phyloP scores from a whole-genome alignment of 2,888 invertebrate genomes.

The Caenorhabditis doughertyi region DNA sequence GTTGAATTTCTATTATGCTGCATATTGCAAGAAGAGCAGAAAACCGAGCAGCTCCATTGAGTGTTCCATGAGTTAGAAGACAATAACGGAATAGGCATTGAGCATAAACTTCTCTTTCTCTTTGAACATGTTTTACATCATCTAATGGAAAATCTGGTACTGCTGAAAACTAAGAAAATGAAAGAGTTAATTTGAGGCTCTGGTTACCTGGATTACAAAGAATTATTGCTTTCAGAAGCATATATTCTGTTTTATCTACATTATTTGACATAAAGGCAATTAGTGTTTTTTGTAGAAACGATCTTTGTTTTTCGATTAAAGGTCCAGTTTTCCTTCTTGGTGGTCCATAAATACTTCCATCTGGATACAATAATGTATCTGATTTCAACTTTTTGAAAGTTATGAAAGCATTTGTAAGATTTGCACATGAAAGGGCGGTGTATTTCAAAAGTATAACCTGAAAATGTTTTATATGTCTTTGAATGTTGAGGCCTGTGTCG shows the following conservation, averaged over 20 bases:
- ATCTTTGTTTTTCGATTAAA: constrained; percentile 37
- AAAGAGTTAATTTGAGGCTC: too few relatives aligned
- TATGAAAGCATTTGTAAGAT: constrained; percentile 35
- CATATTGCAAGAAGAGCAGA: constrained; percentile 21
- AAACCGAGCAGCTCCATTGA: constrained; percentile 39
- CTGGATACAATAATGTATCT: constrained; percentile 39
- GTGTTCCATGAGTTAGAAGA: constrained; percentile 35
- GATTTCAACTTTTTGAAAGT: constrained; percentile 36
- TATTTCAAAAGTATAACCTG: constrained; percentile 31
- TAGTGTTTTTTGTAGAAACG: constrained; percentile 40
- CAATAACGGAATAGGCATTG: constrained; percentile 44
- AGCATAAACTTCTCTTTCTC: constrained; percentile 38
- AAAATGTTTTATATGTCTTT: neutral
- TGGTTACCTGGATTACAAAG: constrained; percentile 47
- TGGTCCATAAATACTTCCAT: constrained; percentile 47
- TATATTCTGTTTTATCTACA: constrained; percentile 38
- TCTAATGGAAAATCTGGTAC: neutral
- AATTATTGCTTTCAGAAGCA: constrained; percentile 38
- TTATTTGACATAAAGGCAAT: constrained; percentile 29
- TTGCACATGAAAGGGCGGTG: constrained; percentile 27
- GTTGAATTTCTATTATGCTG: constrained; percentile 32
- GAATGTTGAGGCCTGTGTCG: neutral
- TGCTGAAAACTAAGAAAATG: neutral
- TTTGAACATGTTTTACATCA: constrained; percentile 24
- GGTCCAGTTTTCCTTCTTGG: constrained; percentile 23